Base-by-base conservation (phyloP, 2,113 vertebrate species). In the Ciconia stormi region DNA sequence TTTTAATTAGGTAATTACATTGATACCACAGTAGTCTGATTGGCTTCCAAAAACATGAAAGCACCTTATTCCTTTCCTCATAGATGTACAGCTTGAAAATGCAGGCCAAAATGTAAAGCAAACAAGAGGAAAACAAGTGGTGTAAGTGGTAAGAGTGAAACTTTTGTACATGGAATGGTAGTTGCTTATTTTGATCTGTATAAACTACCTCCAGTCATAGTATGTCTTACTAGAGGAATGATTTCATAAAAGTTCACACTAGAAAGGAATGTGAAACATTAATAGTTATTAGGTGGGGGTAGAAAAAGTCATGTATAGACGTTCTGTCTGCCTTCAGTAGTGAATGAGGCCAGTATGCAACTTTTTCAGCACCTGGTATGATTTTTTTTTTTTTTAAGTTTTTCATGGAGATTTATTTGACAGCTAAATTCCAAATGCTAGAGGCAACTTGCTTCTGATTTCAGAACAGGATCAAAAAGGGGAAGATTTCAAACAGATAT, bases 351-450 rank as follows among this genome's bases (percentile, higher is more conserved):
- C 67, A 79, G 23, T 52, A 25, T 32, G 11, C 16, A 66, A 90
- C 36, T 47, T 81, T 38, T 88, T 34, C 69, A 93, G 69, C n/a
- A 81, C 58, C 61, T 78, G 79, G 13, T 82, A 16, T 26, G 36
- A 72, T 73, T 65, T 82, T 44, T 87, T 71, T 42, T 65, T 53
- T 59, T 67, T 61, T 8, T 0, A n/a, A 52, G 59, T 82, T 52
- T 86, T 89, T 87, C 21, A 1, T 34, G 23, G 77, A 71, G 81
- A 69, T 89, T 58, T 53, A 66, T 91, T 85, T 94, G 80, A 90
- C 87, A 95, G 77, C 88, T 94, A 32, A 95, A 91, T 95, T 97
- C 87, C 58, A 87, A 77, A 83, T 92, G 94, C 96, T 90, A 16
- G 80, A 72, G 78, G 74, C 89, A 82, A 42, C 40, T 73, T 61